Evolutionary conservation across 2,113 vertebrate species (phyloP), one percentile per base, ranked within the genome.

Genomic region (Candoia aspera): DNA sequence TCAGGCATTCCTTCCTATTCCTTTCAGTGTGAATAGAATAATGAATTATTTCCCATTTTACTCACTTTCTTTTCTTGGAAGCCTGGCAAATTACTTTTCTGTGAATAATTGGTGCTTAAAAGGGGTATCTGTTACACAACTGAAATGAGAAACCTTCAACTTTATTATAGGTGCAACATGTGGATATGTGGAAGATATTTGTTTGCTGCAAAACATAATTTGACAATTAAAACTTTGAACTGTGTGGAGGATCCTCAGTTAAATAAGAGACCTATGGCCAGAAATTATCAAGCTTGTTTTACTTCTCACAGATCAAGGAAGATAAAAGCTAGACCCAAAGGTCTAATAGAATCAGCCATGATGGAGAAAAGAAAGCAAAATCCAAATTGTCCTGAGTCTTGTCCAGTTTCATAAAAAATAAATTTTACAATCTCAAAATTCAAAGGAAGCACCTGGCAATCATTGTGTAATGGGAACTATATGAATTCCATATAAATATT

Each of bases 41-140:
- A 91, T 91, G 53, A 57, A 87, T 91, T 87, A 46, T 87, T 87
- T 87, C 60, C 84, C 90, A 91, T 55, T 87, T 87, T 68, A 55
- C 21, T 91, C 15, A 21, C 33, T 33, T 23, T 57, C n/a, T 87
- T 90, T 91, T 64, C 84, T 57, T 91, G 84, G 49, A 87, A 87
- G 53, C 23, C 53, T 55, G 33, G 13, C 23, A 53, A 68, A 62
- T 68, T 68, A 87, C 53, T 91, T 55, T 68, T 87, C 84, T 42
- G 37, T 62, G 19, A 90, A 91, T 62, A 91, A 91, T 68, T 91
- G 29, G n/a, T 87, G 8, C 33, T 33, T 87, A 29, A 57, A 42
- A 37, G 49, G 49, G 54, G 26, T 87, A 73, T 37, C 62, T 87
- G 6, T 46, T 57, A 42, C 15, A 55, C 60, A 73, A 46, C 23